phyloP scores from a whole-genome alignment of 2,888 invertebrate genomes.

The Autographa gamma region DNA sequence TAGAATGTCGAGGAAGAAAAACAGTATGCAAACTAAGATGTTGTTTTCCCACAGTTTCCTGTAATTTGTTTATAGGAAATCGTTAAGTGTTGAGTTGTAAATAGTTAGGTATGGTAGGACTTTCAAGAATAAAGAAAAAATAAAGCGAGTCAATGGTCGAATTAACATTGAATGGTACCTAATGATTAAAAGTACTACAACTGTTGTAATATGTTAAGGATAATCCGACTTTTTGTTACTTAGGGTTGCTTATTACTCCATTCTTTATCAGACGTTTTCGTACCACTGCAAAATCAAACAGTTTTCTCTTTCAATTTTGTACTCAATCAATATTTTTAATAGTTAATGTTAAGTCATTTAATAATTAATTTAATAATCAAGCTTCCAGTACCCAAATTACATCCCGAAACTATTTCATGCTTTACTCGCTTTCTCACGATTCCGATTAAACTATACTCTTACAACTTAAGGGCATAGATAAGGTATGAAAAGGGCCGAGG shows the following conservation, averaged over 20 bases:
- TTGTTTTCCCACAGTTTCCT: not conserved
- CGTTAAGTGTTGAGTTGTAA: not conserved
- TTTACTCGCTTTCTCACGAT: slow-evolving; percentile 64
- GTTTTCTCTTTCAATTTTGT: too few species aligned
- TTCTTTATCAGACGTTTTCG: too few species aligned
- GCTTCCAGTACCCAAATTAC: slow-evolving; percentile 13
- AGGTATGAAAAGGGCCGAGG: slow-evolving; percentile 64
- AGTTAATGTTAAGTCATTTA: not conserved
- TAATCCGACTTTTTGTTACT: too few species aligned
- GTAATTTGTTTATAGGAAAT: not conserved
- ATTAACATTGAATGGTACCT: too few species aligned
- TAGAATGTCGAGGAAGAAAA: not conserved
- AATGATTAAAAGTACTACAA: too few species aligned
- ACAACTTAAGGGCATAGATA: slow-evolving; percentile 69
- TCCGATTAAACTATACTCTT: slow-evolving; percentile 57
- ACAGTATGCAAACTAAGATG: not conserved
- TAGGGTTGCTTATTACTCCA: too few species aligned
- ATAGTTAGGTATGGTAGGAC: not conserved
- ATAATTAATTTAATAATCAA: slow-evolving; percentile 10
- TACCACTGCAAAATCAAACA: too few species aligned
- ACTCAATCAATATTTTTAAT: too few species aligned
- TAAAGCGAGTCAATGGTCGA: not conserved
- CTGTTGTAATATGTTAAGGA: too few species aligned
- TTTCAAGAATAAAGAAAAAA: not conserved
- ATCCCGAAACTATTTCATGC: slow-evolving; percentile 49